Evolutionary conservation across 2,113 vertebrate genomes (phyloP), one percentile per base, ranked within the genome.

Genomic region (Monarcha castaneiventris): DNA sequence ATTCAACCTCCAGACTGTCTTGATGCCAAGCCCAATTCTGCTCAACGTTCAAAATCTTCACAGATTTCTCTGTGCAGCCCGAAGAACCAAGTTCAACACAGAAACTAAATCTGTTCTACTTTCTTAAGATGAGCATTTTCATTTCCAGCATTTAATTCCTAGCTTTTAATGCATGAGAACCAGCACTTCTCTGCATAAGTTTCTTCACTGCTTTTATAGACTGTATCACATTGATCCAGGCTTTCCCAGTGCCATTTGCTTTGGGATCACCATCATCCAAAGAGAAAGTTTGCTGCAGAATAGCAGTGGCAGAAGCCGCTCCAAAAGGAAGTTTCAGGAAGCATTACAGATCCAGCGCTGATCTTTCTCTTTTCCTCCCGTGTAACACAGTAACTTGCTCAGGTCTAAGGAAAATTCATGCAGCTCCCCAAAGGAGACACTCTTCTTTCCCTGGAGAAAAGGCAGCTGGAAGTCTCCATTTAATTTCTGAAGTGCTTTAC

Each of bases 101-200:
- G 63, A 56, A 84, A 92, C 55, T 5, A 41, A 95, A 89, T 84
- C 75, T 73, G 79, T 86, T 82, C 68, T 27, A 23, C 75, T 74
- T 82, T 67, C 90, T 69, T 69, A 29, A 85, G 86, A 90, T 81
- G 64, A 84, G 61, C 80, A 91, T 89, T 90, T 89, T 49, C 58
- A 64, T 61, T 73, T 89, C 78, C 84, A 91, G 84, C 59, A 43
- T 75, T 84, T 94, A 69, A 91, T 86, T 90, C 80, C 56, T 75
- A 54, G 76, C 30, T 90, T 94, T 80, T 35, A 74, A 83, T 37
- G 85, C 51, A 35, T 41, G 72, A 93, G 59, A 92, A 92, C 7
- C 63, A 71, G 56, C 75, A 77, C n/a, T 64, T 44, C 64, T 35
- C 71, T 32, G 66, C 93, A 90, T 51, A 39, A 87, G 55, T 71